A percentile compares a stretch with the other conserved stretches of the same genome.
Conservation (phyloP, 2,113 vertebrate species). For the Larimichthys crocea region DNA sequence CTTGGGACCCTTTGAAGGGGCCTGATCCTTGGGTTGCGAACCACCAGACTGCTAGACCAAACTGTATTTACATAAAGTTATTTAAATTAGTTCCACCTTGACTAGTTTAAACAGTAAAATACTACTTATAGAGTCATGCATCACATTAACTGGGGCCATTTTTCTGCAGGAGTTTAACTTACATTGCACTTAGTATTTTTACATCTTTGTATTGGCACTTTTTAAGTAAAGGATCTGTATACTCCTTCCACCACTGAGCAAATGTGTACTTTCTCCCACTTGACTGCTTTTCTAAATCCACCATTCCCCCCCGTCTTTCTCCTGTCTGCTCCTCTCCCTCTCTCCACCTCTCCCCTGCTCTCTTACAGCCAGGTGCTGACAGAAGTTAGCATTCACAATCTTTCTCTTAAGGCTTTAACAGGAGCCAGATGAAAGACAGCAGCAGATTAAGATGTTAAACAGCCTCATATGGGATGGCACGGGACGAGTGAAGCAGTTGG, state of each 20-base stretch:
- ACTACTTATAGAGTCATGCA: not conserved
- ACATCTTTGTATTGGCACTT: not conserved
- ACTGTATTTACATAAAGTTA: not conserved
- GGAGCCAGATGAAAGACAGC: slow-evolving; percentile 86
- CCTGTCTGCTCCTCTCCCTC: slow-evolving; percentile 43
- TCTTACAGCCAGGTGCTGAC: slow-evolving; percentile 83
- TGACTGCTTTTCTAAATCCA: slow-evolving; percentile 32
- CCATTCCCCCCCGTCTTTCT: slow-evolving; percentile 29
- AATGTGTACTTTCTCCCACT: slow-evolving; percentile 7
- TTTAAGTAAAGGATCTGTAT: not conserved
- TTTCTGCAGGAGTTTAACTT: not conserved
- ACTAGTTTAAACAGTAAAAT: not conserved
- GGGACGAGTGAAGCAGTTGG: slow-evolving; percentile 75
- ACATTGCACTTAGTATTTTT: not conserved
- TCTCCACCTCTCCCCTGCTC: slow-evolving; percentile 48
- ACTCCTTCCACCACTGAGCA: not conserved
- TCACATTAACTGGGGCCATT: not conserved
- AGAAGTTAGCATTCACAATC: slow-evolving; percentile 83
- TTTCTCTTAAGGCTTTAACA: slow-evolving; percentile 83
- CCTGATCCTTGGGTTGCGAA: not conserved
- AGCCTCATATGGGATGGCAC: slow-evolving; percentile 80
- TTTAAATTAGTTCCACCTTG: not conserved
- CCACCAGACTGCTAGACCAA: not conserved
- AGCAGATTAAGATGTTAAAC: slow-evolving; percentile 85
- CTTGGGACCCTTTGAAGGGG: not conserved